phyloP scores from a whole-genome alignment of 2,888 invertebrate genomes.

The Ochlodes sylvanus region DNA sequence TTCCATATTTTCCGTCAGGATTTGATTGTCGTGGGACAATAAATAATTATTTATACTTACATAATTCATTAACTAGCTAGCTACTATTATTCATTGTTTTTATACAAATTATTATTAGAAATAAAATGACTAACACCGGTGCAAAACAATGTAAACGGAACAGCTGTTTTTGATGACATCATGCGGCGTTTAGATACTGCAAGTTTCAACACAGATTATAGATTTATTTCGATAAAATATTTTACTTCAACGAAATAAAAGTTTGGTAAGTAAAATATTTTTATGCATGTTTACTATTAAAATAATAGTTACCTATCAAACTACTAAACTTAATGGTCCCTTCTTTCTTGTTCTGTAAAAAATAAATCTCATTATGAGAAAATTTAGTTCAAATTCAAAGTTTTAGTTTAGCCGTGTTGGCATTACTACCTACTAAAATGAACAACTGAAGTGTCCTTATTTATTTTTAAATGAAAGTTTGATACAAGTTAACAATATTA shows the following conservation, averaged over 20 bases:
- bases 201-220: background rate
- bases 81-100: background rate
- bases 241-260: background rate
- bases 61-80: background rate
- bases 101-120: background rate
- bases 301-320: no score
- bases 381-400: no score
- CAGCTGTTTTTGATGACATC: constrained; percentile 50
- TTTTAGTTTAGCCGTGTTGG: no score
- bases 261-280: no score
- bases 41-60: background rate
- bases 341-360: no score
- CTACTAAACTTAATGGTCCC: no score
- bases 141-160: constrained; percentile 39
- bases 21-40: background rate
- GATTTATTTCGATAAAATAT: background rate
- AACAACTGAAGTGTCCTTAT: no score
- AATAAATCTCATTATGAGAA: no score
- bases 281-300: no score
- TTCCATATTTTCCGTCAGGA: background rate
- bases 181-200: constrained; percentile 24
- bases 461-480: no score
- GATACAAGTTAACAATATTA: no score
- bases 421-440: no score
- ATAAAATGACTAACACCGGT: constrained; percentile 3